phyloP scores from a whole-genome alignment of 2,797 vertebrate genomes.

The Valencia hispanica region DNA sequence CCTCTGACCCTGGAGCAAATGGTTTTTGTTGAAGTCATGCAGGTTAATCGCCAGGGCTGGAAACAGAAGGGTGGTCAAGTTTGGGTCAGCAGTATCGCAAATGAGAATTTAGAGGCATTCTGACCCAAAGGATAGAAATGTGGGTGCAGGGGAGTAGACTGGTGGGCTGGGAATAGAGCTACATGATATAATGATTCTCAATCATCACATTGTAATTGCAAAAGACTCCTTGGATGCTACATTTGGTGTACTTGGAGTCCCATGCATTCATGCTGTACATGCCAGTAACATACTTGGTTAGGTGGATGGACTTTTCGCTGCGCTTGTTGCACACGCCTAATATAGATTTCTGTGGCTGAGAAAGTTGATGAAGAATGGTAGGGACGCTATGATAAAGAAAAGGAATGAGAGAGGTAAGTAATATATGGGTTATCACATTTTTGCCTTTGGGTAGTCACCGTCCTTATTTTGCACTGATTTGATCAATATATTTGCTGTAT shows the following conservation, averaged over 20 bases:
- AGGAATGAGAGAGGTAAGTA: too few species aligned
- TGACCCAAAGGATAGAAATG: background rate
- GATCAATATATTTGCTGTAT: too few species aligned
- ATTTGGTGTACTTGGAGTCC: background rate
- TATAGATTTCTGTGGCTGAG: too few species aligned
- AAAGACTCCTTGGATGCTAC: background rate
- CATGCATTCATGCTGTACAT: background rate
- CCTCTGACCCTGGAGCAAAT: conserved; percentile 6
- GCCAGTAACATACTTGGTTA: background rate
- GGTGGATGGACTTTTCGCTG: too few species aligned
- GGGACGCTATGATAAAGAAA: too few species aligned
- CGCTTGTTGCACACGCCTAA: too few species aligned
- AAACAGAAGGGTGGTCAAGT: background rate
- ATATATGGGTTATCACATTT: too few species aligned
- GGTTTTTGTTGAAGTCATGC: background rate
- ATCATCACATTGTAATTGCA: background rate
- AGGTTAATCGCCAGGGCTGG: background rate
- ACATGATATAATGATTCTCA: background rate
- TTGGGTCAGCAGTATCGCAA: background rate
- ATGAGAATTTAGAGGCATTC: background rate
- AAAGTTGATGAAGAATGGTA: too few species aligned
- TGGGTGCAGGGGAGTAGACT: background rate
- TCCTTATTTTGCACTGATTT: too few species aligned
- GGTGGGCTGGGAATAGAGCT: background rate
- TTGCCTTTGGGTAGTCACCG: too few species aligned